phyloP scores from a whole-genome alignment of 1,140 invertebrate species.

The Agrypnia vestita region DNA sequence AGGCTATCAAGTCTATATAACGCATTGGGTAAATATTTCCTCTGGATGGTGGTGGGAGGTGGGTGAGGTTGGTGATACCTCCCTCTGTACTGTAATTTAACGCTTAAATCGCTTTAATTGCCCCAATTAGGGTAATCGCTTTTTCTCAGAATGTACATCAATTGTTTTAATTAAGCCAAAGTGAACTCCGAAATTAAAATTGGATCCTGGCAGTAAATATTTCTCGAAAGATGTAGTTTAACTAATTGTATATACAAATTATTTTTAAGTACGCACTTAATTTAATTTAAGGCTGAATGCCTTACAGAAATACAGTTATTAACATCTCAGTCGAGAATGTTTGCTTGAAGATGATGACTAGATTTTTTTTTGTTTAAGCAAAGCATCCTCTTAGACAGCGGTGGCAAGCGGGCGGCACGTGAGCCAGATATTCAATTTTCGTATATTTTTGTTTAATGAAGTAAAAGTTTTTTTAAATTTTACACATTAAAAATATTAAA shows the following conservation, averaged over 20 bases:
- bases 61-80: constrained; percentile 39
- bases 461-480: too few relatives aligned
- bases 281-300: constrained; percentile 10
- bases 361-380: too few relatives aligned
- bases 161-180: constrained; percentile 58
- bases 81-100: constrained; percentile 55
- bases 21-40: too few relatives aligned
- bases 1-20: too few relatives aligned
- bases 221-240: constrained; percentile 16
- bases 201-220: constrained; percentile 16
- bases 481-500: too few relatives aligned
- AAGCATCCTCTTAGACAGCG: too few relatives aligned
- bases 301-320: neutral
- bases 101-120: constrained; percentile 59
- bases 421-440: too few relatives aligned
- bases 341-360: too few relatives aligned
- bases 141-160: constrained; percentile 58
- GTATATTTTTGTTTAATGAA: too few relatives aligned
- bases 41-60: neutral
- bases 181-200: constrained; percentile 26
- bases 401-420: too few relatives aligned
- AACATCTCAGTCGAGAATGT: too few relatives aligned
- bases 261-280: constrained; percentile 20
- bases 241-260: constrained; percentile 35
- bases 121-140: constrained; percentile 60